Conservation (phyloP, 2,797 vertebrate species). For the Pachyuromys duprasi region DNA sequence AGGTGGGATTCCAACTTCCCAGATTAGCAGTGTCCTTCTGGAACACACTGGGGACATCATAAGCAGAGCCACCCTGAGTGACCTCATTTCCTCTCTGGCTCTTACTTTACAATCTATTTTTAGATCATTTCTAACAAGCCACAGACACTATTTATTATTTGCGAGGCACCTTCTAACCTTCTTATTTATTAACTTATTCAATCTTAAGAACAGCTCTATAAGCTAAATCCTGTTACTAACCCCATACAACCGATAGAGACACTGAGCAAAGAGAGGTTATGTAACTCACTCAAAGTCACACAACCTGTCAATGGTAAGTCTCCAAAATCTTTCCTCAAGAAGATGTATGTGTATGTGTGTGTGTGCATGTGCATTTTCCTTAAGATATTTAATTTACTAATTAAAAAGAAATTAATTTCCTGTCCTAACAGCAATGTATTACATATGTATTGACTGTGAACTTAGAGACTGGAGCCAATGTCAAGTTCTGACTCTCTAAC, state of each 20-base stretch:
- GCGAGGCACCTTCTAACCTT: not conserved
- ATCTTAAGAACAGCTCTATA: not conserved
- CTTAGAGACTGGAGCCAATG: not conserved
- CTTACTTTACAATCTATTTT: conserved; percentile 59
- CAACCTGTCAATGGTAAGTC: not conserved
- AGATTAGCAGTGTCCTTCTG: conserved; percentile 77
- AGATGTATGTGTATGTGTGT: not conserved
- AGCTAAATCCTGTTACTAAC: not conserved
- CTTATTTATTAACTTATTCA: not conserved
- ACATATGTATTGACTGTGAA: not conserved
- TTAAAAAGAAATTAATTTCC: not conserved
- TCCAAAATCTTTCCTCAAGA: not conserved
- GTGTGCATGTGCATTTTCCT: not conserved
- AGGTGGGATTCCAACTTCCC: conserved; percentile 71
- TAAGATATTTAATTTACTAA: not conserved
- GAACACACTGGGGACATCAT: conserved; percentile 59
- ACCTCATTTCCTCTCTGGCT: conserved; percentile 76
- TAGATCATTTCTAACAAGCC: conserved; percentile 37
- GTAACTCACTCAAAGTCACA: conserved; percentile 22
- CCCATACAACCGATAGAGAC: not conserved
- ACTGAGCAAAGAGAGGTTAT: not conserved
- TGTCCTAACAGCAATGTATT: not conserved
- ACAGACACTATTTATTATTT: conserved; percentile 40
- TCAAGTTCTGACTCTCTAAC: not conserved
- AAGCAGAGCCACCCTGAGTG: conserved; percentile 58